Base-by-base conservation (phyloP, 1,140 invertebrate species). In the Lordiphosa clarofinis region DNA sequence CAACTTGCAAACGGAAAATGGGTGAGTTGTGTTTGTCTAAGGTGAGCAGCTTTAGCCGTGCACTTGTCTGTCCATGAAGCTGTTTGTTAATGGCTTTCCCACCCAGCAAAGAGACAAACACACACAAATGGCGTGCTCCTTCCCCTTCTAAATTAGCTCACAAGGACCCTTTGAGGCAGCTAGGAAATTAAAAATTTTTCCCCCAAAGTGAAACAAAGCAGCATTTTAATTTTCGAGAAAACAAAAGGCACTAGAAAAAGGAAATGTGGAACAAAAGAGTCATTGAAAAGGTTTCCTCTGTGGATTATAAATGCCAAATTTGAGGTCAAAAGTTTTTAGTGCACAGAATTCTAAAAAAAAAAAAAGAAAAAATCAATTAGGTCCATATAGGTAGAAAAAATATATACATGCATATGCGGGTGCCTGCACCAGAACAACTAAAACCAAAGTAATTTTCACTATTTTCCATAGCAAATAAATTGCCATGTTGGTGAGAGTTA, bases 181-280 rank as follows among this genome's bases (percentile, higher is more conserved):
- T 39, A 72, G 72, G 61, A 81, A 76, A 82, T 81, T 75, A 81
- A 72, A 81, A 72, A 64, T 50, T 48, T 68, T 52, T 61, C 40
- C 46, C 37, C 39, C 47, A 55, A 71, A 79, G 58, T 71, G 71
- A 82, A 67, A 82, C 75, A 81, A 81, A 72, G 75, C 66, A 48
- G 56, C 53, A 42, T 82, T 81, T 81, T 81, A 82, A 81, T 82
- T 82, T 81, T 43, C 71, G 36, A 67, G 50, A 54, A 54, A 61
- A 37, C 39, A 36, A 38, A 67, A 53, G 38, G 48, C 50, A 40
- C 49, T 31, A 58, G 36, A 28, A 57, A 57, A 65, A 44, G 13
- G 28, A 48, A 39, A 31, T 38, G 24, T 35, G n/a, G 3, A 46
- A 40, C 9, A 3, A 36, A 48, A 35, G 31, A 13, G 9, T 7